Evolutionary conservation across 2,113 vertebrate species (phyloP).

Genomic region (Syngnathus scovelli): DNA sequence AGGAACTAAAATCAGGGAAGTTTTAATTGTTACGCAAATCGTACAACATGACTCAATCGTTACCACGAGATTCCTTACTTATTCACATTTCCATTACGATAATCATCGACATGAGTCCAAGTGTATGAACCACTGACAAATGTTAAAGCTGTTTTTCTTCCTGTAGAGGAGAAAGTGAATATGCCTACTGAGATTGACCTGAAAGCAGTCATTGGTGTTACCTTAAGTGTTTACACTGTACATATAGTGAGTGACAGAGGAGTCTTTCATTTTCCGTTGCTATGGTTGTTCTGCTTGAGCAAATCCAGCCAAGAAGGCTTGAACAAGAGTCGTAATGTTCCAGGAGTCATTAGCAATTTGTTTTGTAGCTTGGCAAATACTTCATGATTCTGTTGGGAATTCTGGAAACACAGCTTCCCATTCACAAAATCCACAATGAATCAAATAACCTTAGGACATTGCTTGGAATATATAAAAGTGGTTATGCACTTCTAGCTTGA

Average conservation of each 20-base stretch:
- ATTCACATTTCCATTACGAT: slow-evolving; percentile 17
- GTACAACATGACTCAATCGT: background rate
- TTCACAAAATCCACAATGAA: slow-evolving; percentile 4
- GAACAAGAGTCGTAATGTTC: slow-evolving; percentile 3
- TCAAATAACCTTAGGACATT: slow-evolving; percentile 10
- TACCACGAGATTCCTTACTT: background rate
- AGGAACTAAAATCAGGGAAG: background rate
- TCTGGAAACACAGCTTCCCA: background rate
- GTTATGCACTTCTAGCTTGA: background rate
- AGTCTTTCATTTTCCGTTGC: slow-evolving; percentile 16
- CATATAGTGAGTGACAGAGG: slow-evolving; percentile 23
- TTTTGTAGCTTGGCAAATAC: background rate
- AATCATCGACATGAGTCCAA: background rate
- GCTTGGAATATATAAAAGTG: background rate
- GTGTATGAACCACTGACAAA: background rate
- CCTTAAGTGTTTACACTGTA: slow-evolving; percentile 42
- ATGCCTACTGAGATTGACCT: slow-evolving; percentile 13
- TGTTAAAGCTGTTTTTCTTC: background rate
- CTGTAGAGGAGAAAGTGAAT: background rate
- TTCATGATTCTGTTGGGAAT: background rate
- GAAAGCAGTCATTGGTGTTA: slow-evolving; percentile 9
- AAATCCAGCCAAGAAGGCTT: slow-evolving; percentile 1
- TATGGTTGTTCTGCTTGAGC: slow-evolving; percentile 29
- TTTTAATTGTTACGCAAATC: background rate
- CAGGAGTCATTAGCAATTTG: slow-evolving; percentile 13